phyloP scores from a whole-genome alignment of 1,140 invertebrate species.

The Diorhabda elongata region DNA sequence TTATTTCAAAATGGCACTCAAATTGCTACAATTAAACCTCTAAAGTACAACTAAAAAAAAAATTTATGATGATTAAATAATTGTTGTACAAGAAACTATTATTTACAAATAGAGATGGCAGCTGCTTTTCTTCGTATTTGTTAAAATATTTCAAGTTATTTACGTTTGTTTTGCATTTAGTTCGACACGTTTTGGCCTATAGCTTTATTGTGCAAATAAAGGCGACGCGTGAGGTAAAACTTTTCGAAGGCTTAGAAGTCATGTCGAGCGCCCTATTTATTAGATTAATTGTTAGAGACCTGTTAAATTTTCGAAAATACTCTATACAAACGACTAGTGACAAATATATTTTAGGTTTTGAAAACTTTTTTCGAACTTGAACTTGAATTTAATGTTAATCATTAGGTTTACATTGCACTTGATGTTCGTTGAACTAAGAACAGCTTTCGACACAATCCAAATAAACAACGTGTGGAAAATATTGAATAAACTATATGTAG shows the following conservation, averaged over 20 bases:
- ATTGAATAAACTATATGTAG: no score
- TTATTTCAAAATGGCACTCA: no score
- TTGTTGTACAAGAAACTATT: no score
- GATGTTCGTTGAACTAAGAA: no score
- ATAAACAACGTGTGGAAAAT: no score
- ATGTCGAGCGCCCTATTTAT: conserved; percentile 9
- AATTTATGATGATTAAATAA: no score
- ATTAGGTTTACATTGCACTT: no score
- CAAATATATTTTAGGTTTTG: neutral
- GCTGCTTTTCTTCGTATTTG: neutral
- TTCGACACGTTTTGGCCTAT: conserved; percentile 15
- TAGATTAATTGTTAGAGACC: conserved; percentile 3
- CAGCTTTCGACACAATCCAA: no score
- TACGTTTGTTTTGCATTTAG: conserved; percentile 20
- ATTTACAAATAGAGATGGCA: neutral
- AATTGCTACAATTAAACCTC: no score
- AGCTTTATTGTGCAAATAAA: conserved; percentile 15
- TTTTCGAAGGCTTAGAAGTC: neutral
- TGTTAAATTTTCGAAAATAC: neutral
- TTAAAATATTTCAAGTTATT: conserved; percentile 8
- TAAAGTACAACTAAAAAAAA: no score
- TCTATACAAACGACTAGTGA: neutral
- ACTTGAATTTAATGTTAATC: no score
- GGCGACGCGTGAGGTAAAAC: conserved; percentile 12
- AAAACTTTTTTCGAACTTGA: no score